phyloP scores from a whole-genome alignment of 2,888 invertebrate species.

The Lutraria lutraria region DNA sequence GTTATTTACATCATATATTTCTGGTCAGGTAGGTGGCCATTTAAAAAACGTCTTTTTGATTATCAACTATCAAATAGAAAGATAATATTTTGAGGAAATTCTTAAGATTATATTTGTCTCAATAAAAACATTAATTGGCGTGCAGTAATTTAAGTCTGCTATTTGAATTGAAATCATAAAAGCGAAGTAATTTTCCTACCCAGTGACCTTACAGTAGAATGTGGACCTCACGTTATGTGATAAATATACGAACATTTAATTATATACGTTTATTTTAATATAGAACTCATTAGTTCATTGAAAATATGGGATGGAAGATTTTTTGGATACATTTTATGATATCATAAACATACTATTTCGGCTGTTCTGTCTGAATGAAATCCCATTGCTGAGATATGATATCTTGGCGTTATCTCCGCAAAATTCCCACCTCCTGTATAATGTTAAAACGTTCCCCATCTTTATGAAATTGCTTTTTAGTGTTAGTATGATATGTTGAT shows the following conservation, averaged over 20 bases:
- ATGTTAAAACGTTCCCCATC: slow-evolving; percentile 42
- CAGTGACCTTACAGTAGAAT: background rate
- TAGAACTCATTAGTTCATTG: slow-evolving; percentile 30
- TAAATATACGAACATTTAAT: slow-evolving; percentile 16
- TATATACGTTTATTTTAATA: slow-evolving; percentile 28
- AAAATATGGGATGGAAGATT: slow-evolving; percentile 18
- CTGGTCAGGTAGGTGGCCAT: background rate
- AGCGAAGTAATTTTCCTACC: background rate
- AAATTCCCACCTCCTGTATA: slow-evolving; percentile 33
- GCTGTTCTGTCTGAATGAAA: slow-evolving; percentile 39
- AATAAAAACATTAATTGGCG: background rate
- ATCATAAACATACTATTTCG: slow-evolving; percentile 40
- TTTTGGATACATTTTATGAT: slow-evolving; percentile 54
- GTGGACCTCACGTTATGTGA: background rate
- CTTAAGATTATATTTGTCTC: background rate
- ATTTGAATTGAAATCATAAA: slow-evolving; percentile 17
- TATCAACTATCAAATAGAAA: background rate
- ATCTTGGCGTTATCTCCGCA: slow-evolving; percentile 34
- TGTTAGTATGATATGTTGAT: slow-evolving; percentile 6
- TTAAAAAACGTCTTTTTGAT: background rate
- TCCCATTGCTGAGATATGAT: slow-evolving; percentile 27
- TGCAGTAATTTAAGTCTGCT: background rate
- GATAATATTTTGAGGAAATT: background rate
- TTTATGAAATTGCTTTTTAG: slow-evolving; percentile 56
- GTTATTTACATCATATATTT: too few relatives aligned